Percentiles rank a stretch among this genome's conserved stretches.
Conservation (phyloP, 2,113 vertebrate genomes). For the Micromys minutus region DNA sequence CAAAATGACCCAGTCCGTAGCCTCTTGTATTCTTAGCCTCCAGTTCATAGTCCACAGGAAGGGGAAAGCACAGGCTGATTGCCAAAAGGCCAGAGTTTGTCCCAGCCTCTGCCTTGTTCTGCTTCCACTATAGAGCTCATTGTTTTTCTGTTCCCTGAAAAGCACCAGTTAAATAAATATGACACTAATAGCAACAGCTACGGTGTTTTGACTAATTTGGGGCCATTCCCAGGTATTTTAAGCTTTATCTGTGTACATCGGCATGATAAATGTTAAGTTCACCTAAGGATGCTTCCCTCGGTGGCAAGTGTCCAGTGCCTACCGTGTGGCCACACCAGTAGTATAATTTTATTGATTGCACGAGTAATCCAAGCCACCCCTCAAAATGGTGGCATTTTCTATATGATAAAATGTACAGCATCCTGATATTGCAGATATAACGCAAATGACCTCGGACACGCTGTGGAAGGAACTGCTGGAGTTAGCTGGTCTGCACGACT, state of each 20-base stretch:
- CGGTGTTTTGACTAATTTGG: conserved; percentile 58
- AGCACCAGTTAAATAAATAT: conserved; percentile 72
- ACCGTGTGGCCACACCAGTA: not conserved
- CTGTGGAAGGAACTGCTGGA: not conserved
- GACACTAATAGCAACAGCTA: conserved; percentile 63
- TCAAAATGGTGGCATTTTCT: conserved; percentile 64
- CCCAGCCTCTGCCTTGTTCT: conserved; percentile 49
- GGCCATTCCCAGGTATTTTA: conserved; percentile 53
- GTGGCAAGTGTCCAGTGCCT: not conserved
- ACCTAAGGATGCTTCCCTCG: not conserved
- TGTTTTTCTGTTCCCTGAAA: conserved; percentile 64
- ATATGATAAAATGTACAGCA: not conserved
- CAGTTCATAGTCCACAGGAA: conserved; percentile 25
- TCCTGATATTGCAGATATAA: not conserved
- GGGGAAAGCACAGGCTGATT: conserved; percentile 63
- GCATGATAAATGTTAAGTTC: conserved; percentile 33
- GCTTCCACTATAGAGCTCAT: conserved; percentile 10
- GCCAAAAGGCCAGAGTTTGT: conserved; percentile 60
- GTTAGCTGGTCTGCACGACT: conserved; percentile 27
- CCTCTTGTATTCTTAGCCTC: not conserved
- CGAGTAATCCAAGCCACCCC: conserved; percentile 49
- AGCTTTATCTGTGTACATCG: conserved; percentile 47
- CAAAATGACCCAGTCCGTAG: not conserved
- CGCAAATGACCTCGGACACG: not conserved
- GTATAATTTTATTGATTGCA: not conserved